Evolutionary conservation across 2,888 invertebrate genomes (phyloP), one percentile per base, ranked within the genome.

Genomic region (Phortica magna): DNA sequence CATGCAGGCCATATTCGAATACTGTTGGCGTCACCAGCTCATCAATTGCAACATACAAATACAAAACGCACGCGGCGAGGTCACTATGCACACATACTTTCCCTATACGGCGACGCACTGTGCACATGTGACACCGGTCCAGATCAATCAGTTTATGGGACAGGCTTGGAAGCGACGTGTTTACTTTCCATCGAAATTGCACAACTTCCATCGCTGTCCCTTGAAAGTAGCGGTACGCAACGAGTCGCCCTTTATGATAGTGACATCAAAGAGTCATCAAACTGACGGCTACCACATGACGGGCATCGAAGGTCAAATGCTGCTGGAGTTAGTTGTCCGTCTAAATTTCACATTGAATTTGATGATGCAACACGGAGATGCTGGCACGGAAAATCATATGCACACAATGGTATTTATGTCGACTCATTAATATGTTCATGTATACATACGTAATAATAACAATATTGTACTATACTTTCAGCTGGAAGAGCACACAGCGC

Each of bases 1-100:
- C 19, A 84, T 89, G 82, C 81, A 82, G 74, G 74, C 77, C 1
- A 83, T 89, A 7, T 80, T 89, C 6, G 81, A 86, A 19, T 89
- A 89, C 31, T 89, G 89, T 68, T 89, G 88, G 84, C 74, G 74
- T 2, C 80, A 89, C 74, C 83, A 85, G 73, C 80, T 89, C 31
- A 79, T 89, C 75, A 83, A 89, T 57, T 89, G 89, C 77, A 88
- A 84, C 72, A 81, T 89, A 43, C 87, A 87, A 77, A 81, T 87
- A 0, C 88, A 89, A 57, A 82, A 77, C 41, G 61, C 81, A 0
- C 55, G 72, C 2, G 89, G 87, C 0, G 81, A 85, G 39, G 78
- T 89, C 17, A 55, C 83, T 7, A 71, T 89, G 70, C 83, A 87
- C 73, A 87, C 89, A 0, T 89, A 89, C 64, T 88, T 84, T 61